Evolutionary conservation across 1,140 invertebrate genomes (phyloP).

Genomic region (Elymnias hypermnestra): DNA sequence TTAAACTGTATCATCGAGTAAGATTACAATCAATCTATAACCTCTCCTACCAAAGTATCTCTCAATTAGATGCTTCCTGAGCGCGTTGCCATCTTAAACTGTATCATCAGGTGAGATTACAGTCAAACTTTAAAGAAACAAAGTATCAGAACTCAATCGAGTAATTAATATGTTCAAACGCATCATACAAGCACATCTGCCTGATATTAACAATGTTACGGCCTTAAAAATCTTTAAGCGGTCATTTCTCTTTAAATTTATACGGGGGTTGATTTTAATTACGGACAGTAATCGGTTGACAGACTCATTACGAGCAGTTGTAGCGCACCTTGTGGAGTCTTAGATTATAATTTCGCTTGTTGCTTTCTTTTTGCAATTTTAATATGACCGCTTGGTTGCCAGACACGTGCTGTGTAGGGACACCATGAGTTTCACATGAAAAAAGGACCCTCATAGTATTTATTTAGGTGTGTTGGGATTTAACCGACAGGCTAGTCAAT

Average conservation of each 20-base stretch:
- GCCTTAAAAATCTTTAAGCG: conserved; percentile 42
- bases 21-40: no score
- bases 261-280: conserved; percentile 37
- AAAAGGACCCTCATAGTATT: no score
- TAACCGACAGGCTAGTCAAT: no score
- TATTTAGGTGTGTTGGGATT: no score
- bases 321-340: conserved; percentile 12
- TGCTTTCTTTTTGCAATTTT: not conserved
- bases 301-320: conserved; percentile 7
- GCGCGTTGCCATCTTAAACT: no score
- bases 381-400: not conserved
- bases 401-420: not conserved
- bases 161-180: conserved; percentile 24
- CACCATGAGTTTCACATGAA: no score
- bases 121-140: no score
- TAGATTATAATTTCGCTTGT: conserved; percentile 2
- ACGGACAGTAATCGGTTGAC: conserved; percentile 21
- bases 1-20: no score
- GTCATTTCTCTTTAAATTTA: conserved; percentile 41
- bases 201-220: conserved; percentile 38
- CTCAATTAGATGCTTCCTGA: no score
- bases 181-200: conserved; percentile 32
- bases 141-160: conserved; percentile 2
- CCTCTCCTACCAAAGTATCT: no score
- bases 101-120: no score